Evolutionary conservation across 30 jellyfish, hydroid and myxozoan species (phyloP).

Genomic region (Mastigias papua): DNA sequence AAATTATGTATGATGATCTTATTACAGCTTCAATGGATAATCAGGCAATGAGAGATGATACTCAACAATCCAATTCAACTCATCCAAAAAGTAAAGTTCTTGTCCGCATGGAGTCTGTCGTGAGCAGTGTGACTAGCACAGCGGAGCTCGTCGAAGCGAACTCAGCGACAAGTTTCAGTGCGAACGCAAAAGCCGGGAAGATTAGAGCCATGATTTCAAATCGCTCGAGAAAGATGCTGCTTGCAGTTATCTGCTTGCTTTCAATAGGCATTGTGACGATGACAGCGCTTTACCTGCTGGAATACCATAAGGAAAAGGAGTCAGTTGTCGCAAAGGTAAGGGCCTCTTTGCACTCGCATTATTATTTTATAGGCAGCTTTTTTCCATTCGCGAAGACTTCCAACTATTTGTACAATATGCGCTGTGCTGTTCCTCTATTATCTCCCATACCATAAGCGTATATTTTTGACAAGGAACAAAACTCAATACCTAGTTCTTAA

Average conservation of each 20-base stretch:
- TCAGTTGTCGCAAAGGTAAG: not conserved
- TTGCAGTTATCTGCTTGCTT: slow-evolving; percentile 18
- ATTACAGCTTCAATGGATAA: slow-evolving; percentile 50
- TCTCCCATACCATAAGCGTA: too few species aligned
- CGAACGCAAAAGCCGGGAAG: slow-evolving; percentile 11
- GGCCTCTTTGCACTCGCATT: not conserved
- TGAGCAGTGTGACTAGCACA: slow-evolving; percentile 58
- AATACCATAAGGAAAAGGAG: slow-evolving; percentile 6
- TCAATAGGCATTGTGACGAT: slow-evolving; percentile 31
- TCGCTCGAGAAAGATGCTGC: slow-evolving; percentile 8
- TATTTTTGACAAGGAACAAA: too few species aligned
- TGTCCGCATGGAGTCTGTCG: slow-evolving; percentile 55
- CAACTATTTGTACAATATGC: too few species aligned
- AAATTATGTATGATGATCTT: slow-evolving; percentile 11
- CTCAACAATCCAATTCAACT: slow-evolving; percentile 42
- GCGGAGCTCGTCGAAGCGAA: slow-evolving; percentile 36
- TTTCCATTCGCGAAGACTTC: too few species aligned
- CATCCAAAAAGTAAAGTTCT: slow-evolving; percentile 11
- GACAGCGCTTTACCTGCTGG: slow-evolving; percentile 31
- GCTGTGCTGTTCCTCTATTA: too few species aligned
- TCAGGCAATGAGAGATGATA: slow-evolving; percentile 41
- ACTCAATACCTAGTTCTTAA: too few species aligned
- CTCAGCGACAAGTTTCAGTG: not conserved
- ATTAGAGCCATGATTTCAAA: slow-evolving; percentile 25
- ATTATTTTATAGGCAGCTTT: too few species aligned